phyloP scores from a whole-genome alignment of 2,797 vertebrate genomes.

The Lacerta viridis region DNA sequence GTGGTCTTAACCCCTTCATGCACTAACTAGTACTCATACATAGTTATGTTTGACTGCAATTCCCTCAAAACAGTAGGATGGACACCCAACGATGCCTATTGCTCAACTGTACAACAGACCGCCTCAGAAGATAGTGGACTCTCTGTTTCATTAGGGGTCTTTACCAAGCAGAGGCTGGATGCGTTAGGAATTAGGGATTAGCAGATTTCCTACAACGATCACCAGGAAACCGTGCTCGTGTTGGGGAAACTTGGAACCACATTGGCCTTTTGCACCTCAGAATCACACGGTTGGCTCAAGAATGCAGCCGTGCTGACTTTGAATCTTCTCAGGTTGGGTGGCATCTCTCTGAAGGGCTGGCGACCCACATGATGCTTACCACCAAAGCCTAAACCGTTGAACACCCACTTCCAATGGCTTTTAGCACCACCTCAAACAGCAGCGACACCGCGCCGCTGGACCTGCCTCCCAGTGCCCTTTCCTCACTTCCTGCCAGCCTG shows the following conservation, averaged over 20 bases:
- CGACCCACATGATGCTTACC: background rate
- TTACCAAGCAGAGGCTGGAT: too few relatives aligned
- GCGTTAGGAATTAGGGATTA: too few relatives aligned
- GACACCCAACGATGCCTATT: too few relatives aligned
- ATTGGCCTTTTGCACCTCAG: background rate
- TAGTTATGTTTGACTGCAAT: too few relatives aligned
- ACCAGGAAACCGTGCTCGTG: background rate
- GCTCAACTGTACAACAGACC: too few relatives aligned
- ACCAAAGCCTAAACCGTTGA: background rate
- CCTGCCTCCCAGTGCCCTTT: too few relatives aligned
- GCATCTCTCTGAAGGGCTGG: background rate
- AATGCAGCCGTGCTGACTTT: background rate
- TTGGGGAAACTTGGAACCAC: background rate
- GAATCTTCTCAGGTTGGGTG: background rate
- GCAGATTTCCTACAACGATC: too few relatives aligned
- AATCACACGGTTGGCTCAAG: background rate
- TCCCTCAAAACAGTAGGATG: too few relatives aligned
- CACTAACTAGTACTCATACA: too few relatives aligned
- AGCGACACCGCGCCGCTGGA: background rate
- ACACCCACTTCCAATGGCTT: background rate
- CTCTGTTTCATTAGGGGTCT: too few relatives aligned
- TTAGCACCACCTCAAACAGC: background rate
- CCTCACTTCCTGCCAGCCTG: background rate
- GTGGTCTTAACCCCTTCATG: too few relatives aligned
- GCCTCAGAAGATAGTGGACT: too few relatives aligned